A percentile compares a stretch with the other conserved stretches of the same genome.
Evolutionary conservation across 2,113 vertebrate genomes (phyloP).

Genomic region (Saguinus imperator): DNA sequence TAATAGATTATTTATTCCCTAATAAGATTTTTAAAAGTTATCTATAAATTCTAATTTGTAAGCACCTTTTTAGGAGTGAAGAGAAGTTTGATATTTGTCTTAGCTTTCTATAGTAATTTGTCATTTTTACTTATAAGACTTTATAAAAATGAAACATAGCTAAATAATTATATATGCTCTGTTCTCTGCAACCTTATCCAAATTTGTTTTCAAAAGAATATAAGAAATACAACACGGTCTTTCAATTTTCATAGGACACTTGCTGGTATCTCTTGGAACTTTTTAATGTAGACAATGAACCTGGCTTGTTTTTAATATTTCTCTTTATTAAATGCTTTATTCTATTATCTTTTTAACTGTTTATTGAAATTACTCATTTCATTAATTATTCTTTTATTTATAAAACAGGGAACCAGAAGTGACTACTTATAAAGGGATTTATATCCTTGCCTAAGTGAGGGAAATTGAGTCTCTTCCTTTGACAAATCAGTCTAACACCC

Average conservation of each 20-base stretch:
- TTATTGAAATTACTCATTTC: slow-evolving; percentile 8
- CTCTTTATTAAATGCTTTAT: not conserved
- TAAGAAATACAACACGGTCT: not conserved
- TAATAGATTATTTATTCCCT: not conserved
- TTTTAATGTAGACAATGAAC: not conserved
- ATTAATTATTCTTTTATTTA: not conserved
- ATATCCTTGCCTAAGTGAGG: not conserved
- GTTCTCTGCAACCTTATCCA: not conserved
- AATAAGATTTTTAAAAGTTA: not conserved
- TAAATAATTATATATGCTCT: not conserved
- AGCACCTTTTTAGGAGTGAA: not conserved
- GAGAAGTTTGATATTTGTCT: not conserved
- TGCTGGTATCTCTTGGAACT: not conserved
- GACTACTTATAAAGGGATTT: not conserved
- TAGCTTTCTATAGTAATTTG: not conserved
- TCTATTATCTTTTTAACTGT: slow-evolving; percentile 1
- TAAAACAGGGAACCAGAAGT: not conserved
- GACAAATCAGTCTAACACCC: not conserved
- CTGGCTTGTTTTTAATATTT: not conserved
- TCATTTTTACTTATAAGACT: not conserved
- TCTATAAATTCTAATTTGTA: not conserved
- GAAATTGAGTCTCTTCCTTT: not conserved
- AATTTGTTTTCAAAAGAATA: not conserved
- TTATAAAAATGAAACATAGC: not conserved
- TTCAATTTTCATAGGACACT: not conserved